phyloP scores from a whole-genome alignment of 2,113 vertebrate species.

The Aegithalos caudatus region DNA sequence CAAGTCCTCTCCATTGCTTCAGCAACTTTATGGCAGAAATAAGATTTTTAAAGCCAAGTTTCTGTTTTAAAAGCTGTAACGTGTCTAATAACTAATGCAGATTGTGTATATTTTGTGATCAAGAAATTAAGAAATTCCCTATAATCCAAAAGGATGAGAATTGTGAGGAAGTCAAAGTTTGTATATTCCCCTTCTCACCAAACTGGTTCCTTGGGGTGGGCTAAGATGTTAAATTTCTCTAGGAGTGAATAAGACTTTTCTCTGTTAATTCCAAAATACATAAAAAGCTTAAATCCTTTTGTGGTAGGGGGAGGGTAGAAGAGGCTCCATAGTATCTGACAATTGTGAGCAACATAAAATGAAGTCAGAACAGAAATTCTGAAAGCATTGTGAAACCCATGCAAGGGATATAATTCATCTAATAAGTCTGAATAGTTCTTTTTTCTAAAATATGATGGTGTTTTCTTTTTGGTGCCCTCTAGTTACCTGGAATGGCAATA shows the following conservation, averaged over 20 bases:
- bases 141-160: background rate
- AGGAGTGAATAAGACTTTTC: background rate
- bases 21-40: background rate
- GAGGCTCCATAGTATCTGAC: background rate
- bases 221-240: background rate
- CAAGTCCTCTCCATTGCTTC: fast-evolving
- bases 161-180: background rate
- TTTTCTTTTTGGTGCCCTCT: background rate
- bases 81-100: background rate
- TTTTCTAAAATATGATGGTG: background rate
- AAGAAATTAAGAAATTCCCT: background rate
- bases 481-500: background rate
- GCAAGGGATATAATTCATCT: background rate
- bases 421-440: background rate
- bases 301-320: background rate
- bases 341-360: background rate
- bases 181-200: background rate
- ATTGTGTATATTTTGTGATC: background rate
- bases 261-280: background rate
- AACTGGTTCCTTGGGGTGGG: background rate
- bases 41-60: background rate
- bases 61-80: background rate
- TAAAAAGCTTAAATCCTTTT: background rate
- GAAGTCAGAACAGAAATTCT: background rate
- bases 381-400: background rate